Percentiles rank a stretch among this genome's conserved stretches.
Evolutionary conservation across 2,888 invertebrate species (phyloP).

Genomic region (Lydus trimaculatus): DNA sequence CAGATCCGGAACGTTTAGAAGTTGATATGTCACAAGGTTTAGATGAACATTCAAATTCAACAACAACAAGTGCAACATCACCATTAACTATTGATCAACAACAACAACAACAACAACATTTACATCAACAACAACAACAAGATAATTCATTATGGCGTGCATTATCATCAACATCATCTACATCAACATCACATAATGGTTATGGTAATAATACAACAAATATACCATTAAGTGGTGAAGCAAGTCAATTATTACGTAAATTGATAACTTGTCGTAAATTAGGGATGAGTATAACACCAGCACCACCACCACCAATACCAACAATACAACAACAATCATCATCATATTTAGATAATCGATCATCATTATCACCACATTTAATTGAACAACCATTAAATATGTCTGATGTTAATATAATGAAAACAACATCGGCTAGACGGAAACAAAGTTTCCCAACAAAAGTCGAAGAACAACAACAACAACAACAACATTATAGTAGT

Average conservation of each 20-base stretch:
- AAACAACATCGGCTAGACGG: conserved; percentile 69
- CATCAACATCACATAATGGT: conserved; percentile 62
- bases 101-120: background rate
- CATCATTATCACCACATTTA: background rate
- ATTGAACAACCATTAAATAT: conserved; percentile 26
- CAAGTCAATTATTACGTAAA: conserved; percentile 77
- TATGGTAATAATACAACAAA: conserved; percentile 45
- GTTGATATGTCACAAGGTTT: conserved; percentile 69
- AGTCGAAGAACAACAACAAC: conserved; percentile 39
- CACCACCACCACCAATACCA: conserved; percentile 38
- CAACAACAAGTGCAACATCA: conserved; percentile 55
- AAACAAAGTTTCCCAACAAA: conserved; percentile 84
- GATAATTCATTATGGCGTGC: conserved; percentile 66
- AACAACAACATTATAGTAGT: background rate
- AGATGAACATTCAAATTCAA: conserved; percentile 58
- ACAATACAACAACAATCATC: background rate
- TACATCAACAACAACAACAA: conserved; percentile 48
- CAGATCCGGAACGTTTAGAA: conserved; percentile 77
- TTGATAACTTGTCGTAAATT: conserved; percentile 80
- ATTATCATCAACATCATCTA: conserved; percentile 63
- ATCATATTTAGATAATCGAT: conserved; percentile 42
- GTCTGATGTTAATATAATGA: conserved; percentile 4
- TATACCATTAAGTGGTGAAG: conserved; percentile 68
- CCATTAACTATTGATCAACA: conserved; percentile 53
- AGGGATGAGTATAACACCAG: conserved; percentile 70